Conservation (phyloP, 2,797 vertebrate species). For the Liasis olivaceus region DNA sequence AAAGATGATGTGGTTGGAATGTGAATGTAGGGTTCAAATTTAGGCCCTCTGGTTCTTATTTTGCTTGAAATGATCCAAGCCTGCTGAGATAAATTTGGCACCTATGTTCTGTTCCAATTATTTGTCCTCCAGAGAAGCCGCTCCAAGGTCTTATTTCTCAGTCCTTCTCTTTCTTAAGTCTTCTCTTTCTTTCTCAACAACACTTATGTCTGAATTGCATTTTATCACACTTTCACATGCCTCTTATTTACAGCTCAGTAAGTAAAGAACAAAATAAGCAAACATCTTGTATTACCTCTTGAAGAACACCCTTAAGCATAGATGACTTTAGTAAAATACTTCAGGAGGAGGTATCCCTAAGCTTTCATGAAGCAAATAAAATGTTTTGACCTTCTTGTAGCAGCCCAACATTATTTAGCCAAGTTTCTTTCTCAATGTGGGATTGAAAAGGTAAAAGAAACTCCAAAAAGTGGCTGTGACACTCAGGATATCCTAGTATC, state of each 20-base stretch:
- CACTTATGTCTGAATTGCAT: background rate
- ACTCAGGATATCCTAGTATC: slow-evolving; percentile 30
- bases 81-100: background rate
- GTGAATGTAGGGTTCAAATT: background rate
- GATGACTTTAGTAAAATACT: slow-evolving; percentile 9
- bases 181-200: background rate
- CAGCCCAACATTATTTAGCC: background rate
- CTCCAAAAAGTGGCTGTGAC: slow-evolving; percentile 20
- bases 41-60: background rate
- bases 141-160: background rate
- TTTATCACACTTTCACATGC: background rate
- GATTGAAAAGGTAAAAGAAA: slow-evolving; percentile 32
- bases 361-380: background rate
- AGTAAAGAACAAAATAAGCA: background rate
- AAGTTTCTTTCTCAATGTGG: slow-evolving; percentile 20
- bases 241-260: background rate
- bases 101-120: background rate
- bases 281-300: background rate
- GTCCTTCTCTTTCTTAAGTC: background rate
- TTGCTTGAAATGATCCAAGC: background rate
- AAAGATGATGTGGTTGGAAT: background rate
- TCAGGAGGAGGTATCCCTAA: background rate
- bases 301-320: background rate
- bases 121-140: background rate
- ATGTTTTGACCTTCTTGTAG: rapidly evolving